Base-by-base conservation (phyloP, 2,888 invertebrate species). In the Stratiomys singularior region DNA sequence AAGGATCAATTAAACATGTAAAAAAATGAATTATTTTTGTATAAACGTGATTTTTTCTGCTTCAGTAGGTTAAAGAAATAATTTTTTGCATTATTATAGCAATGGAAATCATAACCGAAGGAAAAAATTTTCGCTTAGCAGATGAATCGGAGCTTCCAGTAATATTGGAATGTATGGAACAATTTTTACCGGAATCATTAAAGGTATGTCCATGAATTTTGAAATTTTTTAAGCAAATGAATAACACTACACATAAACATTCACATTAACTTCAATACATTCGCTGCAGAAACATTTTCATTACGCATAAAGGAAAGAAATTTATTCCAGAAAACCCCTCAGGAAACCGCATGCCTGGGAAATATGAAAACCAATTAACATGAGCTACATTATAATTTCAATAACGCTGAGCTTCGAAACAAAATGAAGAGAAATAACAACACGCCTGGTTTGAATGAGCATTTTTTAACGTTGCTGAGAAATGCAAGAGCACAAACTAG, bases 121-220 rank as follows among this genome's bases (percentile, higher is more conserved):
- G 93, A 86, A 93, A 92, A 90, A 93, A 94, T 91, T 95, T 95
- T 90, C 93, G 94, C 91, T 92, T 95, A 91, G 92, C 94, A 88
- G 89, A 91, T 89, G 93, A 93, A 90, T 92, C 93, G 88, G 94
- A 95, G 90, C 92, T 95, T 89, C 93, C 94, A 86, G 92, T 92
- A 87, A 92, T 95, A 87, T 90, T 94, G 88, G 92, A 93, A 87
- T 90, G 92, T 86, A 91, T 95, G 87, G 92, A 92, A 86, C 91
- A 92, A 88, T 93, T 93, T 90, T 90, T 95, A 89, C 95, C 95
- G 86, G 93, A 94, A 89, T 94, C 95, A 85, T 90, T 95, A 84
- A 95, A 95, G 93, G 95, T 95, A 90, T 9, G 4, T 44, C 44
- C 44, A 44, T 52, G 15, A 52, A 52, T 52, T n/a, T 52, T 52